phyloP scores from a whole-genome alignment of 2,888 invertebrate species.

The Dynastes hyllus region DNA sequence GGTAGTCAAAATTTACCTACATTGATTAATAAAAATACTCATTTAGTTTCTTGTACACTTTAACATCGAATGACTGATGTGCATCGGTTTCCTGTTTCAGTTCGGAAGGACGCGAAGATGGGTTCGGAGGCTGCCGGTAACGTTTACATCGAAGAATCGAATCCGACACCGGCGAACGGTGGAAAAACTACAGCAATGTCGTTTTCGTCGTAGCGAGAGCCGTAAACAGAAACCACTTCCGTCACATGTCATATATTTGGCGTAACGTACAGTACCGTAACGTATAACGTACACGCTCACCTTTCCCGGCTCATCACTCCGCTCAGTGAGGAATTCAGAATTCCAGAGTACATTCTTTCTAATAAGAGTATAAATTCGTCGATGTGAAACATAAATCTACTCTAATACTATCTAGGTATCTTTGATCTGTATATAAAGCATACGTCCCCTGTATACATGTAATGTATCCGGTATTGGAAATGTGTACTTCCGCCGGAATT shows the following conservation, averaged over 20 bases:
- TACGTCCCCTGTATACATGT: background rate
- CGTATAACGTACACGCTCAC: conserved; percentile 27
- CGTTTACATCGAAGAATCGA: conserved; percentile 71
- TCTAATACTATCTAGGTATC: background rate
- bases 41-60: conserved; percentile 8
- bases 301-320: background rate
- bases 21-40: background rate
- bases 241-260: conserved; percentile 53
- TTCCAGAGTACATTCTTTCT: conserved; percentile 29
- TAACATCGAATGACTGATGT: conserved; percentile 51
- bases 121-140: conserved; percentile 67
- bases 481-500: background rate
- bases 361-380: conserved; percentile 23
- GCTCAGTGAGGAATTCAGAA: conserved; percentile 22
- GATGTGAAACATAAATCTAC: conserved; percentile 19
- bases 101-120: conserved; percentile 69
- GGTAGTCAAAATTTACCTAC: too few species aligned
- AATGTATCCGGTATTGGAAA: background rate
- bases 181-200: conserved; percentile 59
- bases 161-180: conserved; percentile 56
- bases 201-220: conserved; percentile 51
- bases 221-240: conserved; percentile 53
- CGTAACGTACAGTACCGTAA: conserved; percentile 28
- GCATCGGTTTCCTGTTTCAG: conserved; percentile 60
- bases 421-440: conserved; percentile 5